phyloP scores from a whole-genome alignment of 2,797 vertebrate species.

The Tapirus indicus region DNA sequence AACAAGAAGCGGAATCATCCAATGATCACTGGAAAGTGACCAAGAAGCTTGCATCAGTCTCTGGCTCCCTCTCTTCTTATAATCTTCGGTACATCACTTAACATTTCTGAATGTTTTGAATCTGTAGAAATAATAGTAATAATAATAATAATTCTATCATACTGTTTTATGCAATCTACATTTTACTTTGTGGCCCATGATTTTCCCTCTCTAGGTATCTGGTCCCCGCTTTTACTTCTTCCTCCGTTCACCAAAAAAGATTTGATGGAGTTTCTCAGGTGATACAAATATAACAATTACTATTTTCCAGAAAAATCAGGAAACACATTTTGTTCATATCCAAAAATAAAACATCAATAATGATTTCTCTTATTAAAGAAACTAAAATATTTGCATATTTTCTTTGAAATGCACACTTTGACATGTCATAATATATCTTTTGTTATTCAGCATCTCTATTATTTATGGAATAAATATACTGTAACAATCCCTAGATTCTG shows the following conservation, averaged over 20 bases:
- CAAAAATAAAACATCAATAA: neutral
- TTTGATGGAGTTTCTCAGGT: neutral
- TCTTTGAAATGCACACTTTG: slow-evolving; percentile 10
- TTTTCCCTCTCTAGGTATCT: neutral
- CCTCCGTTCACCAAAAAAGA: neutral
- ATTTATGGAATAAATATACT: neutral
- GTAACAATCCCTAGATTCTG: neutral
- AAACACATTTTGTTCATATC: neutral
- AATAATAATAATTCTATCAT: neutral
- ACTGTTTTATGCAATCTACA: neutral
- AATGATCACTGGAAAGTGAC: neutral
- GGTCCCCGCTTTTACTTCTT: neutral
- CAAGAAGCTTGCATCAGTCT: neutral
- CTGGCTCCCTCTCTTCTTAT: neutral
- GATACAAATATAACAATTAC: neutral
- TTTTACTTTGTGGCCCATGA: neutral
- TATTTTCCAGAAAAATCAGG: neutral
- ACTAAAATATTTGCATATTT: neutral
- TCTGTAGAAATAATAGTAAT: neutral
- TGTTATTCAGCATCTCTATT: neutral
- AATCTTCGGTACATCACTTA: neutral
- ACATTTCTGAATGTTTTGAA: neutral
- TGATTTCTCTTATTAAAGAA: neutral
- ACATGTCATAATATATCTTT: neutral
- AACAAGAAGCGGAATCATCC: neutral